Conservation (phyloP, 2,113 vertebrate species). For the Brachypodius melanocephalos region DNA sequence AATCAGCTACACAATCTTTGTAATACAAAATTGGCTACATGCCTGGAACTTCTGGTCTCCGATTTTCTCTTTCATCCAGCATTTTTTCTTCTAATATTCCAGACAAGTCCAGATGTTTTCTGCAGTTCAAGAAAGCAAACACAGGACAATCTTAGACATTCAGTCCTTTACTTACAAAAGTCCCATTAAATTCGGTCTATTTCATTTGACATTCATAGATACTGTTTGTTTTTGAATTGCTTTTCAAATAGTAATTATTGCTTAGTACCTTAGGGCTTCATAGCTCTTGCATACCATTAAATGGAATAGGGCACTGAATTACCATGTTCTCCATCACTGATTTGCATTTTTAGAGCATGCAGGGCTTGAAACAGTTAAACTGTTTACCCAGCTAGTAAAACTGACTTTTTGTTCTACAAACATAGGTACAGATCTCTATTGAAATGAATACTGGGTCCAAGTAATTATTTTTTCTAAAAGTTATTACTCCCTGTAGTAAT, state of each 20-base stretch:
- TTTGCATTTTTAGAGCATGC: background rate
- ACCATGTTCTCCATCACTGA: background rate
- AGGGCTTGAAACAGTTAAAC: background rate
- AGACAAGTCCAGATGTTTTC: conserved; percentile 30
- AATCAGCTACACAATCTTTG: background rate
- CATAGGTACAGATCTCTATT: background rate
- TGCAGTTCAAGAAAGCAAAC: background rate
- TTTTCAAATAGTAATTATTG: background rate
- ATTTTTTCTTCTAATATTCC: background rate
- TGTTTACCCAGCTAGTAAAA: background rate
- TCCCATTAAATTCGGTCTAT: background rate
- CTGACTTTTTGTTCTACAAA: background rate
- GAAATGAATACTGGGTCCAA: background rate
- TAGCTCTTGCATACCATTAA: background rate
- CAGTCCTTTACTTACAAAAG: background rate
- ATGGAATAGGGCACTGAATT: background rate
- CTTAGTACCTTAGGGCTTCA: background rate
- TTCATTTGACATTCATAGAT: background rate
- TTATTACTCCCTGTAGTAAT: background rate
- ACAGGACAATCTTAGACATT: background rate
- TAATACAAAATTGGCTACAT: background rate
- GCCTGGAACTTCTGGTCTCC: conserved; percentile 26
- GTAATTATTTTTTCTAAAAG: background rate
- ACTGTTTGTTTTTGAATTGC: background rate
- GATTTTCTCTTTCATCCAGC: conserved; percentile 11